Evolutionary conservation across 1,140 invertebrate species (phyloP), one percentile per base, ranked within the genome.

Genomic region (Manduca sexta): DNA sequence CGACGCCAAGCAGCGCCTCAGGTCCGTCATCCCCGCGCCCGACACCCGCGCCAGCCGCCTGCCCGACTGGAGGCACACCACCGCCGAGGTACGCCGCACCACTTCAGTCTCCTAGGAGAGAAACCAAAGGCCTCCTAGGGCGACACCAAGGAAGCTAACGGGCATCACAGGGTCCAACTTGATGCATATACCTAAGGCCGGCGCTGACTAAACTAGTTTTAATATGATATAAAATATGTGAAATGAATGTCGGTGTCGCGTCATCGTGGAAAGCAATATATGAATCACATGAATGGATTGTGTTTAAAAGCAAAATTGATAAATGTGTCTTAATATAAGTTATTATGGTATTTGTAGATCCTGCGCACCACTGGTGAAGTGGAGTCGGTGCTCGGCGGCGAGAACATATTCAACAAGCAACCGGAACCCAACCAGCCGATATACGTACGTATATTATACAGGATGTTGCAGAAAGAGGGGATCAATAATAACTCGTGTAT

Each of bases 341-440:
- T 17, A 18, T 15, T 2, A 18, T 29, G n/a, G 16, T 13, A 31
- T 12, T 12, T 47, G 5, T 46, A 83, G 79, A 71, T 83, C 17
- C 44, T 83, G 8, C 62, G 67, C 4, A 71, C 76, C 3, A 81
- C 81, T 0, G 72, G 53, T 4, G 66, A 73, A 41, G 80, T 74
- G 53, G 81, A 73, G 45, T 77, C 69, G 0, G 64, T 67, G 8
- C 44, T 84, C n/a, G 70, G 74, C 6, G 97, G 98, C 76, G 97
- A 99, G 64, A 96, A 68, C 21, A 84, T 98, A 80, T 96, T 96
- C 84, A 92, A 92, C 84, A 94, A 95, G 39, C 91, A 93, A 48
- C 95, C 96, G 12, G 92, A 94, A 74, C 92, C 95, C 1, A 97
- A 97, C 88, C 97, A 99, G 80, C 97, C 97, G 10, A 99, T 98